Evolutionary conservation across 2,113 vertebrate species (phyloP).

Genomic region (Tamias sibiricus): DNA sequence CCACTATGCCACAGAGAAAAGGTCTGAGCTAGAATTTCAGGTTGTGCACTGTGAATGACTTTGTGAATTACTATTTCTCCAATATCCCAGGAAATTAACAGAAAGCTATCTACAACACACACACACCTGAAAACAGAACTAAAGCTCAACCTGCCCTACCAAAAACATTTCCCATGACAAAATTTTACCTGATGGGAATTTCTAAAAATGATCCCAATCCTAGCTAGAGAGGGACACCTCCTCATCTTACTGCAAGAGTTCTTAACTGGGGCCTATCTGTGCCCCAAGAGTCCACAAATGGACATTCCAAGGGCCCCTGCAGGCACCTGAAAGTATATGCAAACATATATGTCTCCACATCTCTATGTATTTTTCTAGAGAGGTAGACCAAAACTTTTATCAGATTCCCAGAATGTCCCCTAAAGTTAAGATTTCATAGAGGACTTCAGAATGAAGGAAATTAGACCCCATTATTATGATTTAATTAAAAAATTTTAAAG

Average conservation of each 20-base stretch:
- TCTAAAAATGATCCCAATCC: background rate
- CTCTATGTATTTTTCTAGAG: background rate
- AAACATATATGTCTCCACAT: background rate
- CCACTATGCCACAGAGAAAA: background rate
- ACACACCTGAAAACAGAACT: background rate
- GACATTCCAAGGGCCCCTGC: background rate
- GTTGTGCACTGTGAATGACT: background rate
- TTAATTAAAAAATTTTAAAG: background rate
- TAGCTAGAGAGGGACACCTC: background rate
- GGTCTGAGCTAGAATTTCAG: background rate
- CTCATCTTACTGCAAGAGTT: background rate
- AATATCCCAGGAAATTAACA: constrained; percentile 30
- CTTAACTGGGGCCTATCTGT: background rate
- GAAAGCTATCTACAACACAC: background rate
- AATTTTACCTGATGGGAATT: background rate
- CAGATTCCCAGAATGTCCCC: background rate
- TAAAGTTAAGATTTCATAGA: background rate
- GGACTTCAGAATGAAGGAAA: background rate
- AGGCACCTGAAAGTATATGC: background rate
- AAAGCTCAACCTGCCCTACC: background rate
- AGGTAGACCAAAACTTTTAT: background rate
- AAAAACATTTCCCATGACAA: background rate
- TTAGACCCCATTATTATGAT: background rate
- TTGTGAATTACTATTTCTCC: background rate
- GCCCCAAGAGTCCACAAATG: background rate